Conservation (phyloP, 2,113 vertebrate species). For the Ageneiosus marmoratus region DNA sequence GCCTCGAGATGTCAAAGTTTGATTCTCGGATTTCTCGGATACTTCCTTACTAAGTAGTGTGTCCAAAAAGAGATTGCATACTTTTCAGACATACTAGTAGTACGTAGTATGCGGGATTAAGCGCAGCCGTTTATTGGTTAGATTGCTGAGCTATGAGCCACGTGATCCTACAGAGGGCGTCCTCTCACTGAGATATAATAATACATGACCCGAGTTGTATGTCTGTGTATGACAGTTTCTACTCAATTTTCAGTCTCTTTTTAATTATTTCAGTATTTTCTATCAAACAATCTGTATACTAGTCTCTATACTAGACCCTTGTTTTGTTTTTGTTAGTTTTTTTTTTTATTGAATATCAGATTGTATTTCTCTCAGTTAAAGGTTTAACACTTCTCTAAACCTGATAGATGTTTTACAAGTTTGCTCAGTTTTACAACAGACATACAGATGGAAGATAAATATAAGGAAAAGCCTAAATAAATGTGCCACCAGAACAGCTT, state of each 20-base stretch:
- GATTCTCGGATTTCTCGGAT: neutral
- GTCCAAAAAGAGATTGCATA: too few relatives aligned
- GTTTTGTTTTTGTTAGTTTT: too few relatives aligned
- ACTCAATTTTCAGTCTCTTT: neutral
- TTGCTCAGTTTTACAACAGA: too few relatives aligned
- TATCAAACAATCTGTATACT: too few relatives aligned
- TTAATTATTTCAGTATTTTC: too few relatives aligned
- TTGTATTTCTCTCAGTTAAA: neutral
- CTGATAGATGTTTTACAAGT: neutral
- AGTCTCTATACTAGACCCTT: too few relatives aligned
- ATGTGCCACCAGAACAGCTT: neutral
- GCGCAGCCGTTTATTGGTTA: neutral
- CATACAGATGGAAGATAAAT: neutral
- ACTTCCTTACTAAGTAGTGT: constrained; percentile 3
- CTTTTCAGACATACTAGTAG: neutral
- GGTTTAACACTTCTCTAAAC: neutral
- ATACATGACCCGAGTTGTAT: neutral
- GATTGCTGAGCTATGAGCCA: neutral
- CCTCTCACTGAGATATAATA: constrained; percentile 20
- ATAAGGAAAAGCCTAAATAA: neutral
- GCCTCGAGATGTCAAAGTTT: neutral
- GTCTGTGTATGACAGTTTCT: neutral
- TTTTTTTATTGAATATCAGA: too few relatives aligned
- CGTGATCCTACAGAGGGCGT: constrained; percentile 42
- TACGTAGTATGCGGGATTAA: neutral